Conservation (phyloP, 2,797 vertebrate genomes). For the Enteromius argenteus region DNA sequence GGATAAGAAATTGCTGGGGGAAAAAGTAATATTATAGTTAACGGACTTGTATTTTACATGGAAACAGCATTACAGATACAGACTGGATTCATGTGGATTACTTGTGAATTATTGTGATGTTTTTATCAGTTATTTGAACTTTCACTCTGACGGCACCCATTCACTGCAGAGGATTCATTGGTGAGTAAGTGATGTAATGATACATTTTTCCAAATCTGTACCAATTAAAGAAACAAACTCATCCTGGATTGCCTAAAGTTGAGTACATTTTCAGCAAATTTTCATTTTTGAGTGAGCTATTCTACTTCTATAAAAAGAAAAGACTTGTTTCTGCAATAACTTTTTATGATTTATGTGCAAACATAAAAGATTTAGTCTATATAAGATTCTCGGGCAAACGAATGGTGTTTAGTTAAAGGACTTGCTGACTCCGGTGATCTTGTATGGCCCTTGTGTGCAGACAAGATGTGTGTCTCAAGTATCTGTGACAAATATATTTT, state of each 20-base stretch:
- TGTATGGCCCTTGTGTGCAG: slow-evolving; percentile 21
- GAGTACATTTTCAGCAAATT: background rate
- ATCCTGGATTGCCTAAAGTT: background rate
- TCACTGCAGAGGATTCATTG: background rate
- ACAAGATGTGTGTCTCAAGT: slow-evolving; percentile 43
- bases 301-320: background rate
- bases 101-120: background rate
- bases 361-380: background rate
- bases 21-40: background rate
- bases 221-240: background rate
- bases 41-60: background rate
- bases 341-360: background rate
- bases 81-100: background rate
- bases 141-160: background rate
- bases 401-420: slow-evolving; percentile 15
- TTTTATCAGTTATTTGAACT: background rate
- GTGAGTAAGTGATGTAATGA: background rate
- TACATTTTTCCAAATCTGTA: background rate
- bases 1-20: background rate
- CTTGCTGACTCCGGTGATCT: slow-evolving; percentile 21
- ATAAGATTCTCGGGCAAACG: slow-evolving; percentile 12
- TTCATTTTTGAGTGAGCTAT: background rate
- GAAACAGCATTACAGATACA: background rate
- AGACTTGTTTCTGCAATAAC: background rate
- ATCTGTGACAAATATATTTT: slow-evolving; percentile 38